These are phyloP conservation scores for Hyphantria cunea DNA, from an alignment of 1,140 invertebrate species.

Conservation along the genomic window DNA sequence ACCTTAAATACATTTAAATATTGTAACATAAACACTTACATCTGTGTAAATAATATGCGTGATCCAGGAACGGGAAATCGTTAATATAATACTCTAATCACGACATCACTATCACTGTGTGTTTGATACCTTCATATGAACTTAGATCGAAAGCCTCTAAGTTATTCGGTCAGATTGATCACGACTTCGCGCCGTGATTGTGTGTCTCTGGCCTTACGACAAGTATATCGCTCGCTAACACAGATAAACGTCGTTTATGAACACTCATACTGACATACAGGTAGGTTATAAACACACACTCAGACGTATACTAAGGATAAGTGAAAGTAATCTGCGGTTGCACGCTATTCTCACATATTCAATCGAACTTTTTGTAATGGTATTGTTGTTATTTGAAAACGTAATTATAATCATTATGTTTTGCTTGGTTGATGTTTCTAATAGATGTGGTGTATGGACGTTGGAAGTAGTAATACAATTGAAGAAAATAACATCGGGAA, in stretches of 20 bases:
- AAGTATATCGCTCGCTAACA: slow-evolving; percentile 25
- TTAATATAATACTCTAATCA: slow-evolving; percentile 6
- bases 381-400: slow-evolving; percentile 16
- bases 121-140: neutral
- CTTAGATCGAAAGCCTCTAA: slow-evolving; percentile 18
- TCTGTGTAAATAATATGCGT: too few relatives aligned
- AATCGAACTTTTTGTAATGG: slow-evolving; percentile 19
- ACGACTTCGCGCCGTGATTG: slow-evolving; percentile 17
- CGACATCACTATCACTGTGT: slow-evolving; percentile 6
- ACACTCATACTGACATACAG: slow-evolving; percentile 2
- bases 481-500: neutral
- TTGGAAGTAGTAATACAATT: neutral
- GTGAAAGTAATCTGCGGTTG: slow-evolving; percentile 43
- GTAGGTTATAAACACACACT: slow-evolving; percentile 15
- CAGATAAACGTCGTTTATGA: neutral
- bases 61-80: slow-evolving; percentile 5
- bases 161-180: slow-evolving; percentile 22
- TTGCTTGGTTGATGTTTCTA: slow-evolving; percentile 19
- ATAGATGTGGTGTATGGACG: neutral
- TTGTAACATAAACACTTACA: too few relatives aligned
- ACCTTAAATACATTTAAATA: too few relatives aligned
- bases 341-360: slow-evolving; percentile 19
- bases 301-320: slow-evolving; percentile 31
- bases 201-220: slow-evolving; percentile 18
- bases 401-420: slow-evolving; percentile 21